Base-by-base conservation (phyloP, 2,113 vertebrate genomes). In the Eurystomus gularis region DNA sequence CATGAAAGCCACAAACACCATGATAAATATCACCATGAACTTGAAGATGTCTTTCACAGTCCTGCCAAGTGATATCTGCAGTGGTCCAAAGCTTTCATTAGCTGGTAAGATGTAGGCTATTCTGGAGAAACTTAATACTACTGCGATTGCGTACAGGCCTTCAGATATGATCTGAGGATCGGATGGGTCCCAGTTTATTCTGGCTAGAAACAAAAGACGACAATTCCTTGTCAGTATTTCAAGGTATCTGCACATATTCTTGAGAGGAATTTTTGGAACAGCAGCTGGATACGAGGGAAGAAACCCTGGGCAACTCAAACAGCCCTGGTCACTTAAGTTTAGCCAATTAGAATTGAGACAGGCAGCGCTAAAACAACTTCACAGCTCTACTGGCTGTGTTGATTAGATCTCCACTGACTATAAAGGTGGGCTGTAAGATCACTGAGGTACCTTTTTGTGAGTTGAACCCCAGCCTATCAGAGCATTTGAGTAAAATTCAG, bases 1-100 rank as follows among this genome's bases (percentile, higher is more conserved):
- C 99, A 99, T 99, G 98, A 99, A 99, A 87, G 99, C 99, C 97
- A 99, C 99, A 89, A 99, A 99, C 69, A 99, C 99, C 95, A 99
- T 99, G 86, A 99, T 99, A 94, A 99, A 99, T 96, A 99, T 99
- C 94, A 99, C 99, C 99, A 99, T 99, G 94, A 99, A 99, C 94
- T 99, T 99, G 97, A 99, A 99, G 95, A 99, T 99, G 94, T 99
- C 99, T 97, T 99, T 99, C 16, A 99, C 98, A 1, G 99, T 99
- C 87, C 99, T 98, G 55, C 99, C 99, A 55, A 99, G 98, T 4
- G 99, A 99, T 97, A 99, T 99, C 97, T 99, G 99, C 92, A 99
- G 97, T 5, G 99, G 99, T 31, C 99, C 99, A 49, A 99, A 99
- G 96, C 99, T 99, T 97, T 99, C 99, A 26, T 99, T 99, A 87